These are phyloP conservation scores for Argynnis bischoffii DNA, from an alignment of 2,888 invertebrate species.

Conservation along the genomic window DNA sequence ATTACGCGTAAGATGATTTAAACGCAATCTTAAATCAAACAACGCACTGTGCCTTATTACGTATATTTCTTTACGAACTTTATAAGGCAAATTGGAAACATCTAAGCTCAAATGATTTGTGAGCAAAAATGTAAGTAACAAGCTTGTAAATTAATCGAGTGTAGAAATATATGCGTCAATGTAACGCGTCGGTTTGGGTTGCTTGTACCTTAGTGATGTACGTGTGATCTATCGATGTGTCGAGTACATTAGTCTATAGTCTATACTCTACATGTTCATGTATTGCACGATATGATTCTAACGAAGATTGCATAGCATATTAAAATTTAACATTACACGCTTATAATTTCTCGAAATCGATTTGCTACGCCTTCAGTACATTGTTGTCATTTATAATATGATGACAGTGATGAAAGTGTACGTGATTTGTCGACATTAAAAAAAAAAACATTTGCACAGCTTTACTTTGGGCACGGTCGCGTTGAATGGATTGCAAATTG, in stretches of 20 bases:
- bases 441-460: constrained; percentile 29
- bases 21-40: too few species aligned
- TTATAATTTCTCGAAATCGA: too few species aligned
- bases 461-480: constrained; percentile 52
- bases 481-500: constrained; percentile 73
- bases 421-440: constrained; percentile 19
- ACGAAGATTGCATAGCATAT: neutral
- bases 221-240: constrained; percentile 64
- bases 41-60: too few species aligned
- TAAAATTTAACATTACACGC: too few species aligned
- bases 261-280: constrained; percentile 23
- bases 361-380: neutral
- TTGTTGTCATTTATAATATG: neutral
- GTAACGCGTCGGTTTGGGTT: constrained; percentile 55
- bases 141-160: constrained; percentile 70
- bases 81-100: neutral
- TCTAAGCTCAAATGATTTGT: constrained; percentile 56
- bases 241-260: constrained; percentile 13
- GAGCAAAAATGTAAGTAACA: constrained; percentile 65
- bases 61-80: neutral
- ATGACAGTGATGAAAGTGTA: neutral
- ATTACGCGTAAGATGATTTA: too few species aligned
- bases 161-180: constrained; percentile 71
- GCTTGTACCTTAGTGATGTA: constrained; percentile 56
- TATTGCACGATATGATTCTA: neutral